A percentile compares a stretch with the other conserved stretches of the same genome.
Evolutionary conservation across 2,113 vertebrate genomes (phyloP).

Genomic region (Stomatorhinus ivindoensis): DNA sequence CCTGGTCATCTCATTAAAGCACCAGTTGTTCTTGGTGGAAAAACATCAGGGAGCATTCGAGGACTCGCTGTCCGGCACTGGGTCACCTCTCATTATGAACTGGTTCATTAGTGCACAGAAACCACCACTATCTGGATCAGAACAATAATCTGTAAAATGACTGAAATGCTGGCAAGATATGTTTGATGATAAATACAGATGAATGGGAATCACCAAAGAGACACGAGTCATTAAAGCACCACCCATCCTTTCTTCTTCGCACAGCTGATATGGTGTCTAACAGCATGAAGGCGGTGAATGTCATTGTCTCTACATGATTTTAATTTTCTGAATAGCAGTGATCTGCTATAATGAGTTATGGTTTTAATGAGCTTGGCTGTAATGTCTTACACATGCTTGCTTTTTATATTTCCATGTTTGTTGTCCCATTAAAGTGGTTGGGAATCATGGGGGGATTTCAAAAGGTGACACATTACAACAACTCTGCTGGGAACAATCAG

Average conservation of each 20-base stretch:
- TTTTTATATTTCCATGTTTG: neutral
- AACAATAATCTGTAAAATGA: neutral
- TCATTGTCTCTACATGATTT: conserved; percentile 25
- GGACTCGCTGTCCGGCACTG: conserved; percentile 37
- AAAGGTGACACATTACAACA: neutral
- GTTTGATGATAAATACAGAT: neutral
- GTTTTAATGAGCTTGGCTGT: conserved; percentile 28
- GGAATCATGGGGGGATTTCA: neutral
- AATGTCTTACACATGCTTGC: conserved; percentile 19
- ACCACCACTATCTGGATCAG: conserved; percentile 20
- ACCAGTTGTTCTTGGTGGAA: conserved; percentile 54
- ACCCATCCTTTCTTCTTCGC: neutral
- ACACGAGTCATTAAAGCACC: neutral
- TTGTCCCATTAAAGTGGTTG: neutral
- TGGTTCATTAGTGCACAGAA: conserved; percentile 26
- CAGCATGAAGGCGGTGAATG: conserved; percentile 38
- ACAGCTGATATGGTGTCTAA: conserved; percentile 33
- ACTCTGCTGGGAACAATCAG: neutral
- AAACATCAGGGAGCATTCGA: conserved; percentile 49
- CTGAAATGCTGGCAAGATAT: neutral
- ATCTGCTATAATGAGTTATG: conserved; percentile 9
- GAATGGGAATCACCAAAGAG: neutral
- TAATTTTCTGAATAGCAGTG: conserved; percentile 28
- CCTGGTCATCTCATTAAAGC: conserved; percentile 52
- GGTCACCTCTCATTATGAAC: conserved; percentile 50